These are phyloP conservation scores for Oryzias dopingdopingensis DNA, from an alignment of 2,797 vertebrate species.

Conservation along the genomic window DNA sequence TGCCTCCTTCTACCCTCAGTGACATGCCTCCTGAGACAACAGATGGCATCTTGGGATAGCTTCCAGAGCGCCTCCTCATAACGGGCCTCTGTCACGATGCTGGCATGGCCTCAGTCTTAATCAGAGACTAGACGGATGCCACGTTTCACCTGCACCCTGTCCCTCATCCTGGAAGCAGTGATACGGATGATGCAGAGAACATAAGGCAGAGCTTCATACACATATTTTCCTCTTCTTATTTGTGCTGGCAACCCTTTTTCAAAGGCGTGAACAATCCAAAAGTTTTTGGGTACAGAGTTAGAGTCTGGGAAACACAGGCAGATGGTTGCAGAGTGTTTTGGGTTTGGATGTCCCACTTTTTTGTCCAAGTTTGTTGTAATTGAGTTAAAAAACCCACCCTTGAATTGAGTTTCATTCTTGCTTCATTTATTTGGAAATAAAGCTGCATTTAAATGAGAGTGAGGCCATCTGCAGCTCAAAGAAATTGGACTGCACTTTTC, in stretches of 20 bases:
- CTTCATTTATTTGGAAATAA: conserved; percentile 4
- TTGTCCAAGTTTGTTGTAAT: conserved; percentile 8
- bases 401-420: conserved; percentile 3
- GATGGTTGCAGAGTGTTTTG: conserved; percentile 18
- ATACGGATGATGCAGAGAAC: conserved; percentile 28
- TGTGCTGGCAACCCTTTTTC: background rate
- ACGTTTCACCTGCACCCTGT: conserved; percentile 47
- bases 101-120: conserved; percentile 52
- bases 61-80: conserved; percentile 42
- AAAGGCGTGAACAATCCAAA: conserved; percentile 13
- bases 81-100: conserved; percentile 36
- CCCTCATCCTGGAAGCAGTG: conserved; percentile 30
- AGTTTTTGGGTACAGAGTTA: conserved; percentile 11
- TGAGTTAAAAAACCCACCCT: conserved; percentile 11
- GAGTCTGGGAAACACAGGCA: conserved; percentile 14
- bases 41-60: conserved; percentile 63
- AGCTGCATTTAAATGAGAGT: background rate
- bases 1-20: conserved; percentile 2
- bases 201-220: conserved; percentile 12
- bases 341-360: conserved; percentile 2
- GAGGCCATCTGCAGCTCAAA: background rate
- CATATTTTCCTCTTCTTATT: background rate
- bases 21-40: conserved; percentile 52
- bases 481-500: background rate
- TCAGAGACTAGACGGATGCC: conserved; percentile 43